phyloP scores from a whole-genome alignment of 1,140 invertebrate genomes.

The Aphelinus certus region DNA sequence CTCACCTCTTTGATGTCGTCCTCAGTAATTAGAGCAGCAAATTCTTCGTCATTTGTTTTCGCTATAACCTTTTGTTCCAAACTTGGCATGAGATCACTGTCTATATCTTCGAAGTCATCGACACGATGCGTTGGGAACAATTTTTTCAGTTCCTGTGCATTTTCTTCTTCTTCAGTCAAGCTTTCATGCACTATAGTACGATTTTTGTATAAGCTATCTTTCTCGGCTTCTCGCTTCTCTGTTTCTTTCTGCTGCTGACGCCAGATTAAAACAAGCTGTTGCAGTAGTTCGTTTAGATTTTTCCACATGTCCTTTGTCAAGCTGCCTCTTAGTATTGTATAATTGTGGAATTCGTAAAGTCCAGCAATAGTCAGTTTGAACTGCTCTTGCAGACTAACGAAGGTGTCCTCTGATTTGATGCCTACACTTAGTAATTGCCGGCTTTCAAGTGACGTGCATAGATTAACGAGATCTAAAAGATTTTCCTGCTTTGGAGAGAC shows the following conservation, averaged over 20 bases:
- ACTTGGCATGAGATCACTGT: slow-evolving; percentile 47
- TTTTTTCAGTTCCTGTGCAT: slow-evolving; percentile 74
- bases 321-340: slow-evolving; percentile 61
- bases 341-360: slow-evolving; percentile 72
- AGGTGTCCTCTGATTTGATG: slow-evolving; percentile 32
- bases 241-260: slow-evolving; percentile 76
- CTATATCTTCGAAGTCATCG: slow-evolving; percentile 76
- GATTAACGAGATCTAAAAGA: slow-evolving; percentile 59
- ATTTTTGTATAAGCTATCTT: slow-evolving; percentile 84
- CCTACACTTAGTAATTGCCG: slow-evolving; percentile 48
- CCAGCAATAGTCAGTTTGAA: slow-evolving; percentile 73
- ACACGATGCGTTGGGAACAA: slow-evolving; percentile 80
- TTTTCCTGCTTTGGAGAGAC: slow-evolving; percentile 57
- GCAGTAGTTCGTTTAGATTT: slow-evolving; percentile 68
- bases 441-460: slow-evolving; percentile 53
- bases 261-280: slow-evolving; percentile 77
- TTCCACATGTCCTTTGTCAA: slow-evolving; percentile 65
- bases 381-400: slow-evolving; percentile 47
- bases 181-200: slow-evolving; percentile 68
- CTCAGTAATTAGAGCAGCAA: slow-evolving; percentile 61
- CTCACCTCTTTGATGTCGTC: slow-evolving; percentile 67
- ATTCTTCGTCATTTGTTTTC: slow-evolving; percentile 24
- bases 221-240: slow-evolving; percentile 75
- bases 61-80: slow-evolving; percentile 51
- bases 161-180: slow-evolving; percentile 79